These are phyloP conservation scores for Rhinogobio ventralis DNA, from an alignment of 2,797 vertebrate species.

Conservation along the genomic window DNA sequence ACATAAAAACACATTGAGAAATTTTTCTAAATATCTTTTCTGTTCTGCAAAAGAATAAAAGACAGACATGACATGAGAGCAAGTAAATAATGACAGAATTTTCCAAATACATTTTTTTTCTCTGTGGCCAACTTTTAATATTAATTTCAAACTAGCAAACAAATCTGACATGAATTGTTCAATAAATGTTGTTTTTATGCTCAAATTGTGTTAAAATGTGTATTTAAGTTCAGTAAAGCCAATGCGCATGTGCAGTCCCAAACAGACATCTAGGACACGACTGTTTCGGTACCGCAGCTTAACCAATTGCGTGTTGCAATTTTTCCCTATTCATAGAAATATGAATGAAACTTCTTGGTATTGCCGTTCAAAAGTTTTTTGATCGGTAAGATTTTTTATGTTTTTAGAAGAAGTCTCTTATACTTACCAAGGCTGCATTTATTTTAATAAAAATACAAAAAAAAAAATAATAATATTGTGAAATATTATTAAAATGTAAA, in stretches of 20 bases:
- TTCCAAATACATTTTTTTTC: too few species aligned
- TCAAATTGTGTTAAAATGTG: not conserved
- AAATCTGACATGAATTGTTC: not conserved
- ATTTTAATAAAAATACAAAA: too few species aligned
- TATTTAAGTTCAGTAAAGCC: not conserved
- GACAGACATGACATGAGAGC: not conserved
- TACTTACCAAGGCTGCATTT: too few species aligned
- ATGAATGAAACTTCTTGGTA: not conserved
- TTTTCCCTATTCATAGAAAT: not conserved
- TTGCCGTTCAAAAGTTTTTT: too few species aligned
- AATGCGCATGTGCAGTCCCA: not conserved
- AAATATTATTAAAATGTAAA: too few species aligned
- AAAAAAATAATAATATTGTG: too few species aligned
- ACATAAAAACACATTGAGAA: not conserved
- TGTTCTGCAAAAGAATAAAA: not conserved
- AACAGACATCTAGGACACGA: too few species aligned
- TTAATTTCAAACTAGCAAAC: not conserved
- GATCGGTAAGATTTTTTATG: too few species aligned
- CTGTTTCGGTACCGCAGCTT: not conserved
- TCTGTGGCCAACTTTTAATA: not conserved
- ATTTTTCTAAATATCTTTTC: not conserved
- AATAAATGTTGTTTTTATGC: not conserved
- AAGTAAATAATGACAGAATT: not conserved
- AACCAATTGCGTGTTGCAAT: not conserved
- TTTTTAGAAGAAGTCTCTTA: too few species aligned